phyloP scores from a whole-genome alignment of 2,113 vertebrate species.

The Mus spicilegus region DNA sequence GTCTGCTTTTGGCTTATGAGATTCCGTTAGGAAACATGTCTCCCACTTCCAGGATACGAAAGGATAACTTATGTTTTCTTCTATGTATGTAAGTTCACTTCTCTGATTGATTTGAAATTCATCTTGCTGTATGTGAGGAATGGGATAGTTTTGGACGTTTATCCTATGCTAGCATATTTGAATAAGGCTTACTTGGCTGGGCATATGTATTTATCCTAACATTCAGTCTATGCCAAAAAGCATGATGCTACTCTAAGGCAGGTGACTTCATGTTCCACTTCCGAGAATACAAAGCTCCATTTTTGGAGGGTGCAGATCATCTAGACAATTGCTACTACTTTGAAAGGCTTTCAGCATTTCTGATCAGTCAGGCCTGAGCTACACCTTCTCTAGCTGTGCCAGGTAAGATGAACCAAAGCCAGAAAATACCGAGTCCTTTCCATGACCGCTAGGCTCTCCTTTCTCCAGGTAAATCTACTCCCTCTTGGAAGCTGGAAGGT shows the following conservation, averaged over 20 bases:
- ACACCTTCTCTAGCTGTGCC: not conserved
- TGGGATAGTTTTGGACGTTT: slow-evolving; percentile 39
- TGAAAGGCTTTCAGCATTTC: slow-evolving; percentile 50
- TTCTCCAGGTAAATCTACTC: slow-evolving; percentile 99
- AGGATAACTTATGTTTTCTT: too few relatives aligned
- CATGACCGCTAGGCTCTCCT: slow-evolving; percentile 99
- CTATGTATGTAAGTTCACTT: slow-evolving; percentile 24
- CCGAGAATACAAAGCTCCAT: slow-evolving; percentile 48
- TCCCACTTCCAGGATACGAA: not conserved
- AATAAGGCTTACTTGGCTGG: slow-evolving; percentile 17
- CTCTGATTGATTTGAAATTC: slow-evolving; percentile 57
- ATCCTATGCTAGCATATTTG: slow-evolving; percentile 20
- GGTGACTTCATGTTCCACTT: slow-evolving; percentile 28
- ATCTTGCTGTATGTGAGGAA: slow-evolving; percentile 19
- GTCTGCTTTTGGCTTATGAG: slow-evolving; percentile 55
- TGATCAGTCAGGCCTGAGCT: slow-evolving; percentile 9
- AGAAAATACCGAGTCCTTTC: slow-evolving; percentile 89
- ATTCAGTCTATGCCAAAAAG: slow-evolving; percentile 38
- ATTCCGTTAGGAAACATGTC: not conserved
- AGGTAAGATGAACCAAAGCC: slow-evolving; percentile 41
- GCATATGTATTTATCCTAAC: not conserved
- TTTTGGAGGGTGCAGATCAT: slow-evolving; percentile 55
- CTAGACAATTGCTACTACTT: slow-evolving; percentile 10
- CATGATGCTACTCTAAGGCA: not conserved
- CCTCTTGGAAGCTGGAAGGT: slow-evolving; percentile 96